Base-by-base conservation (phyloP, 2,888 invertebrate genomes). In the Ectemnius lituratus region DNA sequence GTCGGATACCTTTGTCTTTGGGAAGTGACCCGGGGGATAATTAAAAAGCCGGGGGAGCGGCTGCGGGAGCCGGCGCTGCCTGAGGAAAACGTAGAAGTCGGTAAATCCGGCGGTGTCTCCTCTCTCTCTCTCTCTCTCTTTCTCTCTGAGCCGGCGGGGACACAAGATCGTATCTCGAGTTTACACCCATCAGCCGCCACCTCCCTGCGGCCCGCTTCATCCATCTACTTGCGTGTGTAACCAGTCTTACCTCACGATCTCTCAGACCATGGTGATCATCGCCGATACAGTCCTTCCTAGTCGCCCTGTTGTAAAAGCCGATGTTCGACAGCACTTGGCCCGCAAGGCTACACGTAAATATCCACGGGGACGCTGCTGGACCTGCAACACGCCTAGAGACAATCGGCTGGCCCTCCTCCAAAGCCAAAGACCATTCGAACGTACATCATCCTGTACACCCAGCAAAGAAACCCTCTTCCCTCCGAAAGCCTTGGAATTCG, bases 131-230 rank as follows among this genome's bases (percentile, higher is more conserved):
- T 37, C 37, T 37, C 37, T 37, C 37, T 11, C 37, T 37, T 8
- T 4, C 6, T 37, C 37, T 37, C 8, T 23, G 8, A 4, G 67
- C 64, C 75, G 66, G 73, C 75, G 72, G 68, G 73, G 82, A 86
- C 86, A 85, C 70, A 75, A 87, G 89, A 89, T 89, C 81, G 80
- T 88, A 89, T 89, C 89, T 88, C 81, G 83, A 87, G 86, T 88
- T 89, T 89, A 89, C 88, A 89, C 89, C 88, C 87, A 88, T 88
- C 88, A 87, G 83, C 86, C 88, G 87, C 86, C 89, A 89, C 88
- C 83, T 83, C 75, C 73, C 68, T 73, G 47, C 60, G 75, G 75
- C 83, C 74, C 80, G 83, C 83, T 83, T 80, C 82, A 83, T 82
- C 82, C 75, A 83, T 82, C 82, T 82, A 82, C 69, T 81, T 81